Base-by-base conservation (phyloP, 2,888 invertebrate genomes). In the Selenia dentaria region DNA sequence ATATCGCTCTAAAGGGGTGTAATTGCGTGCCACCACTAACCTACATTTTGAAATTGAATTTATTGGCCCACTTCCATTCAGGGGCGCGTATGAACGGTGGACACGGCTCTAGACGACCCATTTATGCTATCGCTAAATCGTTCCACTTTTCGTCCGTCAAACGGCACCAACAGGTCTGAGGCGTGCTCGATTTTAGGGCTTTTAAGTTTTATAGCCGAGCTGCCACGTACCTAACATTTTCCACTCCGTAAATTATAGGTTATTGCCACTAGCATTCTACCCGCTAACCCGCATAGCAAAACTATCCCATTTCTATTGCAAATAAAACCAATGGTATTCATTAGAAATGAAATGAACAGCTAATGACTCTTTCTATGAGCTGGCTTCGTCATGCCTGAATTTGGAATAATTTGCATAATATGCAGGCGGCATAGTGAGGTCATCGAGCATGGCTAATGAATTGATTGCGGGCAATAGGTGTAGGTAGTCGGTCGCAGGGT, bases 61-160 rank as follows among this genome's bases (percentile, higher is more conserved):
- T 77, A 81, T 79, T 78, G 76, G 72, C 78, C 74, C 70, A 74
- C 75, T 74, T 79, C 60, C 75, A 78, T 79, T 81, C 71, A 75
- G 63, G 55, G 63, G 68, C 72, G 73, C 70, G 77, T 73, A 77
- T 76, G 74, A 67, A 65, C 61, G 56, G 59, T 62, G 54, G 59
- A 58, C 62, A 33, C 47, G 41, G 47, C 31, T 53, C 39, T 54
- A 63, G 73, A 72, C 83, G 86, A 80, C 85, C 87, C 67, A 85
- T 88, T 83, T 87, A 64, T 64, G 51, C 62, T 89, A 89, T 89
- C 89, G 81, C 54, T 54, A 47, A 56, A 89, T 89, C 89, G 90
- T 67, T 76, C 87, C 54, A 89, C 81, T 83, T 86, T 61, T 54
- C 60, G 59, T 59, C 59, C 60, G 64, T 55, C 62, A 68, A 70